Evolutionary conservation across 2,888 invertebrate genomes (phyloP).

Genomic region (Phyllotreta cruciferae): DNA sequence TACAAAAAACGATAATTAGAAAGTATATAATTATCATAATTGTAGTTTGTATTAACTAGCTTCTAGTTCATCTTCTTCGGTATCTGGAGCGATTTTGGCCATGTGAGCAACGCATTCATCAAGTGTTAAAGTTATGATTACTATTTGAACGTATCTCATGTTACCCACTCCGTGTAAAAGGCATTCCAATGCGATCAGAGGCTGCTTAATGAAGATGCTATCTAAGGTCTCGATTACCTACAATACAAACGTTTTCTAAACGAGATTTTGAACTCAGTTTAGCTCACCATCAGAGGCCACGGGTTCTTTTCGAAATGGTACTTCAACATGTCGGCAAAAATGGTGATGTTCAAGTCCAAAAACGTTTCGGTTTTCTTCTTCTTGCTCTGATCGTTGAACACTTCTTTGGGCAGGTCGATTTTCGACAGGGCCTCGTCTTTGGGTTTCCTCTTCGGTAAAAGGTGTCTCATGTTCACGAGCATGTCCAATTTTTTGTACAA

Average conservation of each 20-base stretch:
- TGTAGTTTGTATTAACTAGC: too few relatives aligned
- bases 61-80: not conserved
- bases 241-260: not conserved
- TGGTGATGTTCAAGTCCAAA: constrained; percentile 44
- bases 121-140: constrained; percentile 44
- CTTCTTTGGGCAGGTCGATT: constrained; percentile 9
- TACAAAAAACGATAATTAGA: too few relatives aligned
- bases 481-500: constrained; percentile 46
- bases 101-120: constrained; percentile 42
- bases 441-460: constrained; percentile 10
- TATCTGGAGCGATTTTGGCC: constrained; percentile 17
- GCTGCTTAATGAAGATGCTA: constrained; percentile 51
- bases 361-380: constrained; percentile 43
- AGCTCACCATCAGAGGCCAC: constrained; percentile 6
- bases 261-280: too few relatives aligned
- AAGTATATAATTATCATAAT: too few relatives aligned
- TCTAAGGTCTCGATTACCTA: constrained; percentile 49
- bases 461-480: constrained; percentile 35
- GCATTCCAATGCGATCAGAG: constrained; percentile 46
- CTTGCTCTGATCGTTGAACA: constrained; percentile 15
- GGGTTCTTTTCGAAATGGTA: constrained; percentile 37
- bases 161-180: constrained; percentile 51
- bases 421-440: constrained; percentile 23
- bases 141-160: constrained; percentile 50
- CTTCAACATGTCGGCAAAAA: constrained; percentile 47